A percentile compares a stretch with the other conserved stretches of the same genome.
phyloP scores from a whole-genome alignment of 2,797 vertebrate species.

The Pipistrellus pipistrellus region DNA sequence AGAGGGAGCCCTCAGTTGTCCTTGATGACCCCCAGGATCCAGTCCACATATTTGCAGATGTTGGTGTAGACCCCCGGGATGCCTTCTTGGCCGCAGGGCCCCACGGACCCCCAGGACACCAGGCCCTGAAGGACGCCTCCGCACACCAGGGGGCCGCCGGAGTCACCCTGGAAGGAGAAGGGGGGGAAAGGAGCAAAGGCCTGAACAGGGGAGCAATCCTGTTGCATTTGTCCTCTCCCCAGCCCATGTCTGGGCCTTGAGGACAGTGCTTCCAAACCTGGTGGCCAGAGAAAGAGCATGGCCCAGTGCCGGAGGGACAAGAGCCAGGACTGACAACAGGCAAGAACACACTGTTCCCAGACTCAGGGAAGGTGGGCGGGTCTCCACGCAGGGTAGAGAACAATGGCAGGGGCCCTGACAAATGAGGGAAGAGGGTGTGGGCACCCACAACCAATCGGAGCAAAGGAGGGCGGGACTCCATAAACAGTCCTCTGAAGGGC shows the following conservation, averaged over 20 bases:
- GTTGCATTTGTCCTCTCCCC: background rate
- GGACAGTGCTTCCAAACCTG: background rate
- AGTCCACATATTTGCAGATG: slow-evolving; percentile 82
- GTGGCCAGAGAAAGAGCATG: background rate
- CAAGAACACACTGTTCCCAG: background rate
- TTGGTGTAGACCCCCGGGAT: slow-evolving; percentile 84
- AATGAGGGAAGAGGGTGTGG: background rate
- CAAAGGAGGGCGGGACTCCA: background rate
- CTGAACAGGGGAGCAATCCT: background rate
- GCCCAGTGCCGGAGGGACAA: background rate
- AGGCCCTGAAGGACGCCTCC: slow-evolving; percentile 78
- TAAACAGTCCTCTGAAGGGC: background rate
- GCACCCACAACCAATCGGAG: background rate
- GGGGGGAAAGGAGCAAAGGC: background rate
- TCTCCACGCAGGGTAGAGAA: background rate
- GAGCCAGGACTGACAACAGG: background rate
- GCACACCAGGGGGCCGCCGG: slow-evolving; percentile 84
- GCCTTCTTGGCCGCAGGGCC: slow-evolving; percentile 78
- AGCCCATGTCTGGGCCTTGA: background rate
- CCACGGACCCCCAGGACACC: slow-evolving; percentile 84
- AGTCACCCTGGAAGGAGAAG: slow-evolving; percentile 83
- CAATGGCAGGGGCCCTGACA: background rate
- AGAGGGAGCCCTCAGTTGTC: slow-evolving; percentile 19
- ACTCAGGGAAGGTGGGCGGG: background rate
- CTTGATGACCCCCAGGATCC: slow-evolving; percentile 67